Evolutionary conservation across 2,797 vertebrate genomes (phyloP).

Genomic region (Tinamus major): DNA sequence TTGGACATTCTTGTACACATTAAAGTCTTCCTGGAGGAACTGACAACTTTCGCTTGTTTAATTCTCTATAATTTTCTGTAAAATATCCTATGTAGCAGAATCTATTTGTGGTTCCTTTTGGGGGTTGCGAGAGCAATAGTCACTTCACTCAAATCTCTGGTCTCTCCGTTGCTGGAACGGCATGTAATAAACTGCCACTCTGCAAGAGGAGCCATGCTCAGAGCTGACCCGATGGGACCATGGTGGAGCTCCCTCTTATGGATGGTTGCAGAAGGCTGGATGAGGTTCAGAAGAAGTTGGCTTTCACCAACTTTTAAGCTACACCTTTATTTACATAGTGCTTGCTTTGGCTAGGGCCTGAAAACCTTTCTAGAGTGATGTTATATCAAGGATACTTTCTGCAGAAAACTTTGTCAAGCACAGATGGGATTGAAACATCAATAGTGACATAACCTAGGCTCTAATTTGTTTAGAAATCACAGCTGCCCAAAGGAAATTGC

Average conservation of each 20-base stretch:
- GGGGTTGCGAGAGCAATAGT: neutral
- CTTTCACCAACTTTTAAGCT: neutral
- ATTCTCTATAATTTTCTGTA: neutral
- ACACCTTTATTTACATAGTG: neutral
- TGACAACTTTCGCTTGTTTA: neutral
- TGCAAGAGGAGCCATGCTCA: neutral
- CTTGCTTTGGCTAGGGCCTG: neutral
- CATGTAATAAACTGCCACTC: neutral
- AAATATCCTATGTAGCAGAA: neutral
- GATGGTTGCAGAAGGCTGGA: neutral
- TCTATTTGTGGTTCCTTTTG: neutral
- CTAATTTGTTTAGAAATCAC: neutral
- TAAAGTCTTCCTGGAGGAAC: neutral
- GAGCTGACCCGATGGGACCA: rapidly evolving
- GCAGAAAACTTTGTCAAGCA: neutral
- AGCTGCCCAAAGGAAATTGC: neutral
- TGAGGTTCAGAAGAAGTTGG: neutral
- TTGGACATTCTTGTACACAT: neutral
- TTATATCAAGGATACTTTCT: neutral
- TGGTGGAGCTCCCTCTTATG: neutral
- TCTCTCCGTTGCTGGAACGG: rapidly evolving
- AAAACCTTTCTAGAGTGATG: neutral
- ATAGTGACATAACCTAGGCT: neutral
- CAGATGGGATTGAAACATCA: neutral
- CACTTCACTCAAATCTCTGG: neutral